Conservation (phyloP, 1,140 invertebrate genomes). For the Sinella curviseta region DNA sequence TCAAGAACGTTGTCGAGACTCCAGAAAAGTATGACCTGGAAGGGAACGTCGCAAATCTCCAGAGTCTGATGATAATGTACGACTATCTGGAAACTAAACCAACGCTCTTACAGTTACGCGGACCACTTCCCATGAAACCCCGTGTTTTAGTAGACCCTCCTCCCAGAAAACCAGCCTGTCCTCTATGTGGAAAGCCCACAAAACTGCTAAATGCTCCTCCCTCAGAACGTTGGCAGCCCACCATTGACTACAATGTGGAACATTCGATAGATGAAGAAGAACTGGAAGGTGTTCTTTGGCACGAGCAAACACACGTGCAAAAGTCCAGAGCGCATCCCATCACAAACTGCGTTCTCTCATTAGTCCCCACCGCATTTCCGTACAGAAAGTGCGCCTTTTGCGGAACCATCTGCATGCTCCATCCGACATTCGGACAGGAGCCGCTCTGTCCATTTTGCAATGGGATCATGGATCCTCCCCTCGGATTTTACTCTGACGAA, state of each 20-base stretch:
- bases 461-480: background rate
- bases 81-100: background rate
- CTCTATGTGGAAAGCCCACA: background rate
- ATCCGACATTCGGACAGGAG: background rate
- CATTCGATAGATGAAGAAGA: background rate
- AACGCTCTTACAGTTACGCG: background rate
- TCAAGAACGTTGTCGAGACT: background rate
- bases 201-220: background rate
- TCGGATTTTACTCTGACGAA: background rate
- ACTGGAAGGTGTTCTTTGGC: background rate
- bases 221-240: background rate
- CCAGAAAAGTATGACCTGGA: background rate
- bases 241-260: background rate
- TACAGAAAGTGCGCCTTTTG: slow-evolving; percentile 7
- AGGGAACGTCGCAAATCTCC: background rate
- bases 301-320: background rate
- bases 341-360: background rate
- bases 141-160: background rate
- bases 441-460: slow-evolving; percentile 4
- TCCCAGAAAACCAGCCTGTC: background rate
- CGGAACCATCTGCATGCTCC: background rate
- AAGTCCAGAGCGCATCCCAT: background rate
- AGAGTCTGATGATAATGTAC: slow-evolving; percentile 13
- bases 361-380: background rate
- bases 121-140: background rate